Base-by-base conservation (phyloP, 2,113 vertebrate genomes). In the Colaptes auratus region DNA sequence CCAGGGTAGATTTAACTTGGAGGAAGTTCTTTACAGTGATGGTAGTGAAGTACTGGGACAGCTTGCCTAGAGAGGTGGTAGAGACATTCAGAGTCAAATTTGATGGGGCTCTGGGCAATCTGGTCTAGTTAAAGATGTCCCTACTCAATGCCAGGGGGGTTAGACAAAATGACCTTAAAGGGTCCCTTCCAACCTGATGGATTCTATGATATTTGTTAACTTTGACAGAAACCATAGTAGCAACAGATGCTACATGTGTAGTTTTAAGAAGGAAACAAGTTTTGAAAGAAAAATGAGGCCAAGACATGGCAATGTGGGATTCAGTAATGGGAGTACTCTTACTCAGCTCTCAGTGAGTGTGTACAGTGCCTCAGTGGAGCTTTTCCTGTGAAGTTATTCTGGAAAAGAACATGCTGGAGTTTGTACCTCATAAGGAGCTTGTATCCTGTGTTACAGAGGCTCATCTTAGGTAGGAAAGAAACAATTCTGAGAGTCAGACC, bases 321-420 rank as follows among this genome's bases (percentile, higher is more conserved):
- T 20, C 21, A 46, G 12, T 74, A 52, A 61, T 21, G 21, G 30
- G 3, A 28, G 19, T 48, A 10, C 16, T 80, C 36, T 88, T 86
- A 28, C 5, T 11, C 33, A 61, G 1, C 15, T 81, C 25, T 66
- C 27, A 69, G 31, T 75, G 36, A 64, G 14, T 0, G 0, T 36
- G 1, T 65, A 31, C 25, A 39, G 56, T 1, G 4, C 23, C 56
- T 66, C 55, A 55, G 56, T 30, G 8, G 18, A 35, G 7, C 39
- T 75, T 84, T 63, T 89, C 35, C 35, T 66, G 23, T 66, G 69
- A 28, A 70, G n/a, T 46, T 52, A 55, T 35, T 56, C 36, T 39
- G 23, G 69, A 56, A 81, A 74, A 7, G 23, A 83, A 78, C 16
- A 3, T 16, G 2, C 18, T 71, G 28, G 39, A 66, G 52, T 15